Evolutionary conservation across 2,113 vertebrate species (phyloP), one percentile per base, ranked within the genome.

Genomic region (Cervus canadensis): DNA sequence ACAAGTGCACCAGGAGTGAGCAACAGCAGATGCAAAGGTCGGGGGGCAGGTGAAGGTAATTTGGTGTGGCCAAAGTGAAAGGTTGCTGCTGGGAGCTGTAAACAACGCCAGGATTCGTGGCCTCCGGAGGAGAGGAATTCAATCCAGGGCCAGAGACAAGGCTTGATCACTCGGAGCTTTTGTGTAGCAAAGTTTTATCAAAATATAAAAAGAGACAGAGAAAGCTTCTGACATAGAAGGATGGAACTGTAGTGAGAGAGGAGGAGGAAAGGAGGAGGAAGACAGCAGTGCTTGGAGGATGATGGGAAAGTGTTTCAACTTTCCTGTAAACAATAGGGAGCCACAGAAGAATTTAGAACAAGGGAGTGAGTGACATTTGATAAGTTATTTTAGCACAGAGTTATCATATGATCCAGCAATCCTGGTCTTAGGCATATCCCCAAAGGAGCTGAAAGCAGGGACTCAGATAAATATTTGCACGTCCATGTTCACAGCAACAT

Each of bases 221-320:
- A 71, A 71, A 71, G 9, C 67, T 71, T 71, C 2, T 23, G 67
- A 71, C 67, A 40, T 21, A 71, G 67, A 71, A 71, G 15, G 62
- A 23, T 62, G 40, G 74, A 0, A 0, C 0, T 0, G 48, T 30
- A 25, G 48, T 8, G 9, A 21, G 0, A 0, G 26, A 59, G 0
- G n/a, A 10, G 28, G 25, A 36, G 3, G 4, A n/a, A 60, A 71
- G 19, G 40, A 43, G 21, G 71, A 43, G 71, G n/a, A 67, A 26
- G 5, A 0, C 26, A 21, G 54, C 30, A 14, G 28, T 14, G 12
- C 13, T 30, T n/a, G 12, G 71, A 91, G 36, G 45, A 33, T 54
- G 17, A 0, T 1, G 54, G n/a, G 60, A 62, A 36, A 26, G 87
- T 16, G 43, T 28, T 54, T 82, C 52, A 7, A 16, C 60, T 40